phyloP scores from a whole-genome alignment of 2,113 vertebrate genomes.

The Ptilorrhoa leucosticta region DNA sequence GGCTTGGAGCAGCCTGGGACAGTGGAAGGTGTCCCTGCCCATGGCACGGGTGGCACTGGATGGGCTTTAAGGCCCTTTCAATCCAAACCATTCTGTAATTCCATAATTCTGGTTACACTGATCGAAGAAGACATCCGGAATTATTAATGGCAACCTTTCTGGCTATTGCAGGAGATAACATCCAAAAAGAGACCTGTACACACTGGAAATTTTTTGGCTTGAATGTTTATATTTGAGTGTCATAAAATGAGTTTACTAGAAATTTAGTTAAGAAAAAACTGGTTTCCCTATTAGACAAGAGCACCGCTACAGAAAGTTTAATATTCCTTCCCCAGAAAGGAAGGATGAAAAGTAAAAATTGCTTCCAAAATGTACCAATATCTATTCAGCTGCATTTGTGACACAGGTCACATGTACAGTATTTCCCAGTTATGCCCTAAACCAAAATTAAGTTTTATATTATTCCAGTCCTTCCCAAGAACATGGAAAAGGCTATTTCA shows the following conservation, averaged over 20 bases:
- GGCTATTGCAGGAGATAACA: neutral
- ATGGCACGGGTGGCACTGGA: rapidly evolving
- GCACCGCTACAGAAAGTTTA: rapidly evolving
- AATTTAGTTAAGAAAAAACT: neutral
- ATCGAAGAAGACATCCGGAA: neutral
- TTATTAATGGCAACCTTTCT: neutral
- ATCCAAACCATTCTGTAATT: neutral
- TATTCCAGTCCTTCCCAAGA: neutral
- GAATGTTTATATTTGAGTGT: neutral
- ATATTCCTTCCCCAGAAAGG: neutral
- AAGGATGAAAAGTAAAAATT: neutral
- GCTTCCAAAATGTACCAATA: neutral
- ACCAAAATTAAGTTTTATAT: neutral
- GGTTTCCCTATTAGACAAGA: neutral
- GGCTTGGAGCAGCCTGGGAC: neutral
- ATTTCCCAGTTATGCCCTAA: neutral
- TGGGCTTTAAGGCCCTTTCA: rapidly evolving
- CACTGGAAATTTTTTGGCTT: neutral
- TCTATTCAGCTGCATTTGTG: neutral
- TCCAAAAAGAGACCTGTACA: neutral
- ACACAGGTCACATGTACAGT: neutral
- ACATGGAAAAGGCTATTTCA: neutral
- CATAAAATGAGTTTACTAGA: neutral
- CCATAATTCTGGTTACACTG: neutral
- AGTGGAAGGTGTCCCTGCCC: neutral